Evolutionary conservation across 2,888 invertebrate species (phyloP).

Genomic region (Thyatira batis): DNA sequence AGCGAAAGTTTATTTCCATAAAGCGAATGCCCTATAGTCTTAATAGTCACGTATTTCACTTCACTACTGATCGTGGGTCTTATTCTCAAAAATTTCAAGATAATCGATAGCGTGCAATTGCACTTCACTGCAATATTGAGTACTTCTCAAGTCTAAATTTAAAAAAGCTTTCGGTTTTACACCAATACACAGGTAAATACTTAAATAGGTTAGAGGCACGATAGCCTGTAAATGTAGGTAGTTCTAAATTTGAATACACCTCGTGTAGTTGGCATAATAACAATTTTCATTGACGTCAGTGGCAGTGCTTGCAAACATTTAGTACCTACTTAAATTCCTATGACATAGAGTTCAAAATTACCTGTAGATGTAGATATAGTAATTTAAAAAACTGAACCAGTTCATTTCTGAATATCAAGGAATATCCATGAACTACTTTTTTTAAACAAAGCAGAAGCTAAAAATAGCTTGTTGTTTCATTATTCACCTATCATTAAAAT

Average conservation of each 20-base stretch:
- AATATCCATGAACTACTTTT: neutral
- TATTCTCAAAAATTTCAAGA: no score
- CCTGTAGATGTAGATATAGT: slow-evolving; percentile 12
- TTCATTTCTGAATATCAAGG: neutral
- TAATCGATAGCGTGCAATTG: no score
- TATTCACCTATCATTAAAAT: neutral
- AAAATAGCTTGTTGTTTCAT: neutral
- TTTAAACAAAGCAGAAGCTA: neutral
- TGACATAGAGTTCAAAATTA: slow-evolving; percentile 15
- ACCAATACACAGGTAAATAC: slow-evolving; percentile 3
- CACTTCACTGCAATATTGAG: neutral
- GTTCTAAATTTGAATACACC: slow-evolving; percentile 28
- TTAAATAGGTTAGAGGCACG: slow-evolving; percentile 34
- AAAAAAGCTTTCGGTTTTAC: slow-evolving; percentile 33
- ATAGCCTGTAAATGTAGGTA: slow-evolving; percentile 21
- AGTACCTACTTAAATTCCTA: slow-evolving; percentile 23
- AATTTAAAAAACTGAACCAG: neutral
- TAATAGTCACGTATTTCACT: no score
- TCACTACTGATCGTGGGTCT: no score
- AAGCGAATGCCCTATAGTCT: no score
- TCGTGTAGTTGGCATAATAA: slow-evolving; percentile 39
- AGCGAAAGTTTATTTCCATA: no score
- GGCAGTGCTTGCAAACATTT: slow-evolving; percentile 18
- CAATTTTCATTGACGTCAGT: slow-evolving; percentile 64
- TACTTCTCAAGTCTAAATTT: slow-evolving; percentile 12